phyloP scores from a whole-genome alignment of 2,113 vertebrate species.

The Pyxicephalus adspersus region DNA sequence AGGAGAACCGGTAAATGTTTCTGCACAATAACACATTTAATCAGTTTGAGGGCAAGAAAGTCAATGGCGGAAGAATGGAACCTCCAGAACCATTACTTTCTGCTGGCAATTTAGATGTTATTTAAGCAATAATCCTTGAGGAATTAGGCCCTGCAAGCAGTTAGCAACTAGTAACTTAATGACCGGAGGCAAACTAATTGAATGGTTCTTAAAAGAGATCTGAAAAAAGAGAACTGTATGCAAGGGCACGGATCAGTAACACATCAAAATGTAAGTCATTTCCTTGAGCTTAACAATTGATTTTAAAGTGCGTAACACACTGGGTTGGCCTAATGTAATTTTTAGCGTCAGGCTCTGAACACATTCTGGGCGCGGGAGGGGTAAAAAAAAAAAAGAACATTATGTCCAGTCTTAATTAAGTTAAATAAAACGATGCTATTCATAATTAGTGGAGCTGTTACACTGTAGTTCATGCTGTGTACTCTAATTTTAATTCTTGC shows the following conservation, averaged over 20 bases:
- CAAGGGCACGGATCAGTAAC: slow-evolving; percentile 38
- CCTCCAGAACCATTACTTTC: slow-evolving; percentile 39
- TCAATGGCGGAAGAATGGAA: slow-evolving; percentile 9
- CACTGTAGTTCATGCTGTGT: slow-evolving; percentile 40
- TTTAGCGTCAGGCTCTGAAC: slow-evolving; percentile 18
- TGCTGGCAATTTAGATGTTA: slow-evolving; percentile 50
- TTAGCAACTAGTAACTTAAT: slow-evolving; percentile 56
- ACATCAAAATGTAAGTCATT: slow-evolving; percentile 53
- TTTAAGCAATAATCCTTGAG: slow-evolving; percentile 55
- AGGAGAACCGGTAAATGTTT: background rate
- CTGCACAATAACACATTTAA: slow-evolving; percentile 36
- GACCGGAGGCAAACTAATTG: slow-evolving; percentile 56
- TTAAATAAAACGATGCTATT: slow-evolving; percentile 45
- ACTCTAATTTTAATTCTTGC: slow-evolving; percentile 46
- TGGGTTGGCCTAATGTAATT: slow-evolving; percentile 49
- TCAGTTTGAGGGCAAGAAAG: slow-evolving; percentile 36
- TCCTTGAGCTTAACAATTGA: slow-evolving; percentile 54
- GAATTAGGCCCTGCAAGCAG: slow-evolving; percentile 48
- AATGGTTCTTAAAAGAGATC: slow-evolving; percentile 52
- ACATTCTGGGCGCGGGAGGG: slow-evolving; percentile 18
- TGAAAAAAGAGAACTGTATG: slow-evolving; percentile 39
- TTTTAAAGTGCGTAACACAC: slow-evolving; percentile 49
- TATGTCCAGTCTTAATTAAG: slow-evolving; percentile 55
- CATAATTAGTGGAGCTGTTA: slow-evolving; percentile 49
- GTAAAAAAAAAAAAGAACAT: slow-evolving; percentile 17